Conservation (phyloP, 2,888 invertebrate species). For the Netelia virgata region DNA sequence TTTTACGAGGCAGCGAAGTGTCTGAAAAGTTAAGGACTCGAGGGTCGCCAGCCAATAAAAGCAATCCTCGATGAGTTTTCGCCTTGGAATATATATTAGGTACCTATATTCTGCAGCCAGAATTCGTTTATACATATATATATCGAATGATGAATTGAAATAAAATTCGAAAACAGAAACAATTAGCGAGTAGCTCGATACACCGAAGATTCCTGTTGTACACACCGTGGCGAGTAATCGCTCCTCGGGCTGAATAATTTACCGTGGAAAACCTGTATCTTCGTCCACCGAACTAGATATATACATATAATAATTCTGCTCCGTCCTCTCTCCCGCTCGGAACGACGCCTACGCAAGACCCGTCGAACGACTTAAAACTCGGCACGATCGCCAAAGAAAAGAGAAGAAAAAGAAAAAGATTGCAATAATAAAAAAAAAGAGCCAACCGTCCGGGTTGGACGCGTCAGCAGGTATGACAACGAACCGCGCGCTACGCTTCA, state of each 20-base stretch:
- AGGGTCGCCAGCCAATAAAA: too few relatives aligned
- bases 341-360: constrained; percentile 21
- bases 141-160: background rate
- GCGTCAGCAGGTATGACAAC: constrained; percentile 6
- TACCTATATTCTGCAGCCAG: too few relatives aligned
- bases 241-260: background rate
- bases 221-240: constrained; percentile 12
- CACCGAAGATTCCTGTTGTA: constrained; percentile 2
- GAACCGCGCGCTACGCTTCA: background rate
- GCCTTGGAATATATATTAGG: too few relatives aligned
- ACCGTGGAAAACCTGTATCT: background rate
- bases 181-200: constrained; percentile 14
- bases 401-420: background rate
- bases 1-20: background rate
- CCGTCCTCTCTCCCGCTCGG: background rate
- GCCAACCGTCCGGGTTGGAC: background rate
- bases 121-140: too few relatives aligned
- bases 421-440: background rate
- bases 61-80: too few relatives aligned
- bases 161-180: background rate
- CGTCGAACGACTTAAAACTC: constrained; percentile 16
- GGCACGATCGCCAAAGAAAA: background rate
- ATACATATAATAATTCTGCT: background rate
- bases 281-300: background rate
- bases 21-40: too few relatives aligned